Evolutionary conservation across 2,113 vertebrate genomes (phyloP).

Genomic region (Alaudala cheleensis): DNA sequence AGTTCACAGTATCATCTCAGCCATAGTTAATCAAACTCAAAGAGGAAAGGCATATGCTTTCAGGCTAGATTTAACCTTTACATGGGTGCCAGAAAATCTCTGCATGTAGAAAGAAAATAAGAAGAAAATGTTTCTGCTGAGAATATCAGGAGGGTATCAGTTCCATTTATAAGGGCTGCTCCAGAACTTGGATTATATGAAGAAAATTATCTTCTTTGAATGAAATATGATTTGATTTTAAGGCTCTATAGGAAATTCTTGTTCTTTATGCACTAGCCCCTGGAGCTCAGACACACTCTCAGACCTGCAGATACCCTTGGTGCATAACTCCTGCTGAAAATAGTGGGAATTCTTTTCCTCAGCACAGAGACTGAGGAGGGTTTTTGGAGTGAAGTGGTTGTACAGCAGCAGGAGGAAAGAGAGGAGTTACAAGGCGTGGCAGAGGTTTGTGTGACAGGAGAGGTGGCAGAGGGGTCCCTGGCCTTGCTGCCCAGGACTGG

Average conservation of each 20-base stretch:
- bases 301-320: not conserved
- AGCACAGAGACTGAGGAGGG: accelerated
- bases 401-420: not conserved
- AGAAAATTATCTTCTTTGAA: slow-evolving; percentile 15
- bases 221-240: slow-evolving; percentile 12
- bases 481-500: not conserved
- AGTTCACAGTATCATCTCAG: slow-evolving; percentile 14
- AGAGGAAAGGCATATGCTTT: slow-evolving; percentile 1
- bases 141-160: not conserved
- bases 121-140: slow-evolving; percentile 33
- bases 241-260: not conserved
- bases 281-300: not conserved
- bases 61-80: slow-evolving; percentile 64
- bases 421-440: not conserved
- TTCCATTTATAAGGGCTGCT: not conserved
- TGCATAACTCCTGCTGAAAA: not conserved
- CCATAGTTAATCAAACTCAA: slow-evolving; percentile 29
- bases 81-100: slow-evolving; percentile 27
- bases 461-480: not conserved
- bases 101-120: slow-evolving; percentile 27
- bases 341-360: not conserved
- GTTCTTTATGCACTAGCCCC: not conserved
- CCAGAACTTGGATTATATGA: not conserved
- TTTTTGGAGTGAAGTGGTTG: not conserved
- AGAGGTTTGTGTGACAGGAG: not conserved